These are phyloP conservation scores for Taurulus bubalis DNA, from an alignment of 2,113 vertebrate genomes.

Conservation along the genomic window DNA sequence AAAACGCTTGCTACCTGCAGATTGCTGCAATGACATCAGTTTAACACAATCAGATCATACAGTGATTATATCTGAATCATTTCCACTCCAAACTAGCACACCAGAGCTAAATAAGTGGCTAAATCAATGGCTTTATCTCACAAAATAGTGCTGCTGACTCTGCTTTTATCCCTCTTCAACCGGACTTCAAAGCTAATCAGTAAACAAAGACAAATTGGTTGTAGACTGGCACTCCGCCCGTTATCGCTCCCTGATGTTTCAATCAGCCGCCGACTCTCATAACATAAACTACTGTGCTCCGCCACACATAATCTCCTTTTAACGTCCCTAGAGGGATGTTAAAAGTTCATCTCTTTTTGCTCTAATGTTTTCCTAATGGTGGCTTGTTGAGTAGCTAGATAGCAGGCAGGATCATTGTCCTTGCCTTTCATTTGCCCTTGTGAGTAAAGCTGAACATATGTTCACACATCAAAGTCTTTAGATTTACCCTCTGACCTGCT, in stretches of 20 bases:
- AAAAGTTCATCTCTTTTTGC: conserved; percentile 77
- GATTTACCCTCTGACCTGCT: conserved; percentile 52
- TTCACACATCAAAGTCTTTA: conserved; percentile 74
- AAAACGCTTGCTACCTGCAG: conserved; percentile 31
- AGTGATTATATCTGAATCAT: conserved; percentile 26
- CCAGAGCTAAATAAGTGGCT: conserved; percentile 22
- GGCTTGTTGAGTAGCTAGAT: conserved; percentile 77
- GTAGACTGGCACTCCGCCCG: conserved; percentile 12
- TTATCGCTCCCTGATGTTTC: conserved; percentile 56
- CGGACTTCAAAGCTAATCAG: conserved; percentile 49
- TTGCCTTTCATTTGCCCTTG: conserved; percentile 58
- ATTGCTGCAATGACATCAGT: conserved; percentile 18
- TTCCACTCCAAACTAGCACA: conserved; percentile 25
- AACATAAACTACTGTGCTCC: conserved; percentile 35
- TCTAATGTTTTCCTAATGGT: conserved; percentile 78
- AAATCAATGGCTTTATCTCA: conserved; percentile 26
- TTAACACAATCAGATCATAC: conserved; percentile 7
- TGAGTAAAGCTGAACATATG: conserved; percentile 72
- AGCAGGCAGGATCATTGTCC: conserved; percentile 64
- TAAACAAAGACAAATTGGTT: conserved; percentile 13
- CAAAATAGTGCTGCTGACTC: background rate
- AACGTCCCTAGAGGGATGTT: conserved; percentile 50
- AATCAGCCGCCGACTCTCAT: conserved; percentile 55
- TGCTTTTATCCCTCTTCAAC: conserved; percentile 36
- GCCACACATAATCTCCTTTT: conserved; percentile 47